Evolutionary conservation across 1,140 invertebrate genomes (phyloP), one percentile per base, ranked within the genome.

Genomic region (fruit fly (Drosophila melanogaster)): DNA sequence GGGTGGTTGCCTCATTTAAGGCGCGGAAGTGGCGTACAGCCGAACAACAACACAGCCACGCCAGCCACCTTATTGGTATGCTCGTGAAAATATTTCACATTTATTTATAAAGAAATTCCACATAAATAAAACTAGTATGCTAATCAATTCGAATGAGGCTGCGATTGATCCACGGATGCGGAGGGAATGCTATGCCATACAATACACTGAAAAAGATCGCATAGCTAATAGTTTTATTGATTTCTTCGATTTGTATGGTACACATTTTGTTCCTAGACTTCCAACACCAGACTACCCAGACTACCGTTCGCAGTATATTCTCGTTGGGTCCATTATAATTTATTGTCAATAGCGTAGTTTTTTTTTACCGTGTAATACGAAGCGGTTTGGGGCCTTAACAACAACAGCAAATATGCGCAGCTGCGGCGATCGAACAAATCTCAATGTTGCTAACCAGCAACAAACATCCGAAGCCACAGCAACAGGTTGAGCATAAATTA

Each of bases 401-500:
- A 38, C 70, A 51, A 38, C 51, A 14, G 30, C 54, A 75, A 77
- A 77, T 71, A 62, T 69, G 70, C 69, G 65, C 73, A 81, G 79
- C 61, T 77, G 64, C 41, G 49, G 47, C 62, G 33, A 56, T 66
- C 79, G 55, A 81, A 40, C 58, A 47, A 38, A 58, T 60, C 46
- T 41, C 24, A 58, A 61, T 49, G 79, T 60, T 49, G 55, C 73
- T 57, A 56, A 53, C 44, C 57, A 59, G 46, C 57, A 37, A 46
- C 17, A 66, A 47, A 50, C 26, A 67, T 37, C 15, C 19, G 46
- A 49, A 70, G 66, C 43, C 65, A 35, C 56, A 53, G 38, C 59
- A 61, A 61, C 57, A 79, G 19, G 80, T 85, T 77, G 61, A 58
- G 80, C 81, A 85, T 84, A 84, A 84, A 84, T 84, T 79, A 84